These are phyloP conservation scores for Misgurnus anguillicaudatus DNA, from an alignment of 2,113 vertebrate species.

Conservation along the genomic window DNA sequence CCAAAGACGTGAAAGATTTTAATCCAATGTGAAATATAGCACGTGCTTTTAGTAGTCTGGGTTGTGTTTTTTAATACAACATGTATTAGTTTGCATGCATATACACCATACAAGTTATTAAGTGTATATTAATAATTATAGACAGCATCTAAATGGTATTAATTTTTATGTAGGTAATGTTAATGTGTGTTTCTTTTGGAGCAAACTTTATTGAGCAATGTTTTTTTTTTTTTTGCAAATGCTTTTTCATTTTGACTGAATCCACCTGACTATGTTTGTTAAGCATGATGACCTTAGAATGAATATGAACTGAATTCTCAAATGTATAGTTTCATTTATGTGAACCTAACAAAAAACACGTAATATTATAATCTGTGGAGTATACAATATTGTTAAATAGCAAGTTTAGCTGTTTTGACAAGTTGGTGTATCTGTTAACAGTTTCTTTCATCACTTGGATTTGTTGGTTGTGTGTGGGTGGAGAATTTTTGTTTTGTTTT, in stretches of 20 bases:
- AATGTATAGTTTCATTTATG: background rate
- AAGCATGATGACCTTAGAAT: too few relatives aligned
- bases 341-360: background rate
- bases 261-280: too few relatives aligned
- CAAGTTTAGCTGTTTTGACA: background rate
- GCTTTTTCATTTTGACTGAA: too few relatives aligned
- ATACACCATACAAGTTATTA: too few relatives aligned
- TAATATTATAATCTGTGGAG: background rate
- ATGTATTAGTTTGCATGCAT: background rate
- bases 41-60: conserved; percentile 51
- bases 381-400: background rate
- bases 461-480: background rate
- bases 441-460: background rate
- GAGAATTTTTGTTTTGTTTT: background rate
- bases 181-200: too few relatives aligned
- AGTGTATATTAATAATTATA: background rate
- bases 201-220: too few relatives aligned
- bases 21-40: conserved; percentile 53
- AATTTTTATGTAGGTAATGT: too few relatives aligned
- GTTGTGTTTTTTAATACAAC: too few relatives aligned
- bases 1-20: conserved; percentile 57
- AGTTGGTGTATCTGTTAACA: background rate
- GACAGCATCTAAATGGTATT: too few relatives aligned
- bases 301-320: background rate
- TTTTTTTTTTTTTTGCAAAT: too few relatives aligned